Base-by-base conservation (phyloP, 2,113 vertebrate genomes). In the Phainopepla nitens region DNA sequence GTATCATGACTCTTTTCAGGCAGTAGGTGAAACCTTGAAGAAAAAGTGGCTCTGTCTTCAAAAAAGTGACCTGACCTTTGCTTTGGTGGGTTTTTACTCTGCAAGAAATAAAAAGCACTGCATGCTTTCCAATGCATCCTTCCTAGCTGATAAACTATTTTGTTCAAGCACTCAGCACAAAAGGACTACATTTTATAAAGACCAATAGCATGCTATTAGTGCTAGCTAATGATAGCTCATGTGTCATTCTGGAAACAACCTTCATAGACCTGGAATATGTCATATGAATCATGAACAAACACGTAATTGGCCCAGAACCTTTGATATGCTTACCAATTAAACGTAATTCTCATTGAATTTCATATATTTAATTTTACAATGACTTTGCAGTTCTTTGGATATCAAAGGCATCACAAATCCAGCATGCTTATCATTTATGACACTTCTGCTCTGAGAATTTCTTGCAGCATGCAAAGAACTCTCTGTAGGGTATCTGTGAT, bases 1-100 rank as follows among this genome's bases (percentile, higher is more conserved):
- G 97, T 98, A 92, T 98, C 98, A 97, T 98, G 97, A 98, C 98
- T 98, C 93, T 98, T 98, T 98, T 98, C 98, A 98, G 98, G 98
- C 98, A 98, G 98, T 98, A 98, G 98, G 98, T 98, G 98, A 98
- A 97, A 98, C 98, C 97, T 98, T 98, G 98, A 98, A 98, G 98
- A 98, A 98, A 98, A 98, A 98, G 97, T 98, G 98, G 98, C 98
- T 98, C 98, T 98, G 97, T 97, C 98, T 98, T 97, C 98, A 98
- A 98, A 98, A 98, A 98, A 98, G 98, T 98, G 98, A 98, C 98
- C 98, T 98, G 98, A 98, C 98, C 97, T 98, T 98, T 98, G 97
- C 98, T 98, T 98, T 98, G 98, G 98, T 98, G 98, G 98, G 98
- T 98, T 98, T 97, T 97, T 98, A 95, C 90, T 97, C 84, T 97